Conservation (phyloP, 2,113 vertebrate genomes). For the Calyptommatus sinebrachiatus region DNA sequence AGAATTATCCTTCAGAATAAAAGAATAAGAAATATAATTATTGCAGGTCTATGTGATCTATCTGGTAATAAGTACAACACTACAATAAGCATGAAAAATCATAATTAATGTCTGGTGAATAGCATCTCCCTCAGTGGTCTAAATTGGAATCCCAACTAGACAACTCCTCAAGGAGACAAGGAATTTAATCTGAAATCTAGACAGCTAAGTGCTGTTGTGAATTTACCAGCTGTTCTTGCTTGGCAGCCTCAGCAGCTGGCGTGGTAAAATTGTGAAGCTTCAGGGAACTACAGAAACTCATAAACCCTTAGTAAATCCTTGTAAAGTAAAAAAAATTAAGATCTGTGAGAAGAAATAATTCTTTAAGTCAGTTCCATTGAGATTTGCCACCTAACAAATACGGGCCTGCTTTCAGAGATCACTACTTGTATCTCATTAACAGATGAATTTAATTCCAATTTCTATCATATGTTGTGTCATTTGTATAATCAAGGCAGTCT, state of each 20-base stretch:
- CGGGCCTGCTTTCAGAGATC: conserved; percentile 18
- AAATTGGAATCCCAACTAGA: conserved; percentile 37
- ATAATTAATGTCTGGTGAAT: background rate
- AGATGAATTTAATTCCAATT: background rate
- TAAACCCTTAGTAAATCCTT: conserved; percentile 8
- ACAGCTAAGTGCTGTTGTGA: background rate
- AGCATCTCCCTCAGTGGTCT: conserved; percentile 2
- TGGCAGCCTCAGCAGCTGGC: conserved; percentile 27
- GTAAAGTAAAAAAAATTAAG: conserved; percentile 31
- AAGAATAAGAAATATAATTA: too few relatives aligned
- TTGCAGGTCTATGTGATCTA: background rate
- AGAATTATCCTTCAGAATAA: too few relatives aligned
- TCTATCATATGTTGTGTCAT: background rate
- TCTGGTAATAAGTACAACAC: background rate
- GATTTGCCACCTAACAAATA: conserved; percentile 18
- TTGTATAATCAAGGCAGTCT: conserved; percentile 7
- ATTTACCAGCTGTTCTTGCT: conserved; percentile 13
- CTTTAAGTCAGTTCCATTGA: conserved; percentile 17
- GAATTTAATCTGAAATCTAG: conserved; percentile 6
- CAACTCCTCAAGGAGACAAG: background rate
- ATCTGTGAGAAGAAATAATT: conserved; percentile 21
- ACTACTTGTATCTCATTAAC: background rate
- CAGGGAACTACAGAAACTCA: conserved; percentile 19
- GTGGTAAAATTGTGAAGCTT: background rate
- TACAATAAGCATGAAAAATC: conserved; percentile 2